Conservation (phyloP, 2,888 invertebrate species). For the Frankliniella fusca region DNA sequence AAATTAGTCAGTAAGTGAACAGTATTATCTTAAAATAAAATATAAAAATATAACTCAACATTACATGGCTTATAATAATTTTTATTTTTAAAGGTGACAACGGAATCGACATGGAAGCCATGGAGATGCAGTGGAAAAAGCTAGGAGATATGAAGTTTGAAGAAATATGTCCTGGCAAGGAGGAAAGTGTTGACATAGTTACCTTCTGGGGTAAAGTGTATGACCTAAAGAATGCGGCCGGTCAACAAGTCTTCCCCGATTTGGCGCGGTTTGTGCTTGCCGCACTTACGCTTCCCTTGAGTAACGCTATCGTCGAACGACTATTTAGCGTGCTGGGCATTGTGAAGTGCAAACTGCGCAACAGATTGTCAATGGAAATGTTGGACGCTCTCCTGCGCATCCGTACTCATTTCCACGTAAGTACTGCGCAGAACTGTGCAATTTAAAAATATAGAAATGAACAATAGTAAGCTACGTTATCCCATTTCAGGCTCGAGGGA, state of each 20-base stretch:
- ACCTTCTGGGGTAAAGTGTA: neutral
- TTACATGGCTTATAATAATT: conserved; percentile 16
- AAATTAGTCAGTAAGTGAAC: neutral
- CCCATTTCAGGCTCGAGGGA: neutral
- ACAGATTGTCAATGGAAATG: neutral
- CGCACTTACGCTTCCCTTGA: conserved; percentile 32
- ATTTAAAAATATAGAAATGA: neutral
- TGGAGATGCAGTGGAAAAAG: neutral
- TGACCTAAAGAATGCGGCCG: neutral
- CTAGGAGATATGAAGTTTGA: neutral
- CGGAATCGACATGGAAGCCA: neutral
- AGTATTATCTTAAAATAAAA: neutral
- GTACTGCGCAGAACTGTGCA: neutral
- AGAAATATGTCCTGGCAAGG: neutral
- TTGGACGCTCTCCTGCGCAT: neutral
- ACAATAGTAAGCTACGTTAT: neutral
- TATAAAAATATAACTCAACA: neutral
- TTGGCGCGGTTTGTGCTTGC: neutral
- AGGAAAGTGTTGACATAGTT: neutral
- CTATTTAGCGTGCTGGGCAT: conserved; percentile 34
- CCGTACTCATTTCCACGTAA: neutral
- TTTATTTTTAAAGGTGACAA: neutral
- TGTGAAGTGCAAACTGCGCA: conserved; percentile 33
- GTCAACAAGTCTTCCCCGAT: neutral
- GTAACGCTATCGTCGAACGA: conserved; percentile 35